Evolutionary conservation across 2,797 vertebrate species (phyloP), one percentile per base, ranked within the genome.

Genomic region (Nyctibius grandis): DNA sequence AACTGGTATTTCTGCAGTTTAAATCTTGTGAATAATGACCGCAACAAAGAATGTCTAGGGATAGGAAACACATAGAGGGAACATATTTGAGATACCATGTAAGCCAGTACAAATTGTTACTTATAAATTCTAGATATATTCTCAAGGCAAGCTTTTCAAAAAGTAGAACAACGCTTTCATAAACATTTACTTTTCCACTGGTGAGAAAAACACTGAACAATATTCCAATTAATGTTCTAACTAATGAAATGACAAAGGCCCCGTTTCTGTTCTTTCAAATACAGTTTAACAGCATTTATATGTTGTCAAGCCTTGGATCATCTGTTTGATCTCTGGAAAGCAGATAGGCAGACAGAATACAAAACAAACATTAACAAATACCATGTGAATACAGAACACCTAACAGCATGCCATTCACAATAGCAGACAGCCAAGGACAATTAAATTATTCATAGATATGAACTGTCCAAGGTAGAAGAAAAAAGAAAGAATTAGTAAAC

Each of bases 381-480:
- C 63, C 67, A 82, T 56, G 85, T 78, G 87, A 94, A 86, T 84
- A 61, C 89, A 89, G 75, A 95, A 92, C 69, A 45, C 61, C 21
- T 93, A 92, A 60, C 80, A 76, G 75, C 42, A 47, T 60, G 61
- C 65, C 88, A 87, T 84, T 92, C 80, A 88, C 76, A 82, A 69
- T 53, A 93, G 67, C 36, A 96, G 48, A 89, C 77, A 76, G 88
- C 15, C 75, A 96, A 95, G 95, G 93, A 95, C 94, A 94, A 94
- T 92, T 95, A 92, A 95, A 95, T 96, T 94, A 96, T 95, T 94
- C 90, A 94, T 50, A 93, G 38, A 80, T 60, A 85, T 48, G 93
- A 97, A 95, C 95, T 93, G 93, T 94, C 95, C 96, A 91, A 94
- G 91, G 90, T 95, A 93, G 68, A 16, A 82, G 19, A 29, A 79